Conservation (phyloP, 2,888 invertebrate species). For the Onchidella celtica region DNA sequence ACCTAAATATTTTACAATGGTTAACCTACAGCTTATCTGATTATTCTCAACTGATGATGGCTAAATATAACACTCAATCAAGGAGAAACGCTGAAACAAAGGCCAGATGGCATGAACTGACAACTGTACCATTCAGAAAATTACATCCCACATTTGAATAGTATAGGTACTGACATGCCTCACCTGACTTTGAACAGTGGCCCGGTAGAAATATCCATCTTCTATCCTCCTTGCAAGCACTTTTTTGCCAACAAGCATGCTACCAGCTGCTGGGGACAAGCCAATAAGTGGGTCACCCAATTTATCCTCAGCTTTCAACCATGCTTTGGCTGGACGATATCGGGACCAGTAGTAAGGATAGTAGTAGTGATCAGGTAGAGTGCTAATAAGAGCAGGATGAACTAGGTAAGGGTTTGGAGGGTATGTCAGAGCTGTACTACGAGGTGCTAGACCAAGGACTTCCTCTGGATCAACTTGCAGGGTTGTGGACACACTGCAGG, state of each 20-base stretch:
- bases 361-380: slow-evolving; percentile 39
- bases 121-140: too few species aligned
- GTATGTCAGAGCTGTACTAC: slow-evolving; percentile 52
- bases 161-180: too few species aligned
- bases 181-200: slow-evolving; percentile 78
- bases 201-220: slow-evolving; percentile 79
- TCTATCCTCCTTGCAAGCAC: slow-evolving; percentile 76
- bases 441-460: slow-evolving; percentile 53
- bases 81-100: too few species aligned
- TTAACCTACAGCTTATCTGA: too few species aligned
- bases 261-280: slow-evolving; percentile 75
- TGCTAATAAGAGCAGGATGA: slow-evolving; percentile 60
- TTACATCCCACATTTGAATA: too few species aligned
- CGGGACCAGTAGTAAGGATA: slow-evolving; percentile 70
- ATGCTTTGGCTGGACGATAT: slow-evolving; percentile 72
- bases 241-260: slow-evolving; percentile 74
- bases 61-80: too few species aligned
- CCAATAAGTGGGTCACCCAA: slow-evolving; percentile 57
- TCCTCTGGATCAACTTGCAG: slow-evolving; percentile 71
- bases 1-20: too few species aligned
- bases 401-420: slow-evolving; percentile 49
- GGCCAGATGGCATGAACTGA: too few species aligned
- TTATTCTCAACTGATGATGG: too few species aligned
- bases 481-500: slow-evolving; percentile 71
- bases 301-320: slow-evolving; percentile 69